Conservation (phyloP, 2,888 invertebrate species). For the Listrodromus nycthemerus region DNA sequence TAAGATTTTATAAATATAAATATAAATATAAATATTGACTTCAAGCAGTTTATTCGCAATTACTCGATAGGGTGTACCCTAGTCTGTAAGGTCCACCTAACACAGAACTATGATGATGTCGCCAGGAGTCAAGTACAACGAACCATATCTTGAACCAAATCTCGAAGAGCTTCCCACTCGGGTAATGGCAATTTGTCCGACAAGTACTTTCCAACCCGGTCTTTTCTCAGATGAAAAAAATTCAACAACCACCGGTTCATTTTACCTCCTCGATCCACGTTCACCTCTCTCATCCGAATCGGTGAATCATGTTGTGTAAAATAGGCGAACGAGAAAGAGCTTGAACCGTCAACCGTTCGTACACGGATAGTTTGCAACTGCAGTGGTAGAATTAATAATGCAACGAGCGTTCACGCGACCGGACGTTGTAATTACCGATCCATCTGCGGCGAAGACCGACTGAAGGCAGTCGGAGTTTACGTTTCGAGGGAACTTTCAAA, state of each 20-base stretch:
- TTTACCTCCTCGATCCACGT: too few species aligned
- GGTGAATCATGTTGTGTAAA: too few species aligned
- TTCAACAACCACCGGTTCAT: too few species aligned
- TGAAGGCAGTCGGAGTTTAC: slow-evolving; percentile 15
- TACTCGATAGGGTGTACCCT: neutral
- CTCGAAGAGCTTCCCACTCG: neutral
- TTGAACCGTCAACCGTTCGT: neutral
- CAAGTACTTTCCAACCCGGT: slow-evolving; percentile 14
- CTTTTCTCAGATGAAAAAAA: neutral
- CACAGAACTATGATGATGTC: neutral
- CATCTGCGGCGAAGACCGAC: slow-evolving; percentile 1
- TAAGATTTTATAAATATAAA: too few species aligned
- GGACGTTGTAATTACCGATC: slow-evolving; percentile 38
- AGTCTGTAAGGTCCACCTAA: neutral
- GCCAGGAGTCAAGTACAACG: neutral
- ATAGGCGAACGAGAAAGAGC: neutral
- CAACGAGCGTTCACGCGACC: neutral
- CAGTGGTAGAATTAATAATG: slow-evolving; percentile 39
- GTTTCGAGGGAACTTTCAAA: slow-evolving; percentile 30
- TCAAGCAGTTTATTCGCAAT: too few species aligned
- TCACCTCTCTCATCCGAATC: too few species aligned
- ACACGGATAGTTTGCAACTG: neutral
- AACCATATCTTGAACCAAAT: neutral
- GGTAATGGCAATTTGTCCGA: slow-evolving; percentile 49
- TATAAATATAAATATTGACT: too few species aligned